Evolutionary conservation across 2,888 invertebrate species (phyloP), one percentile per base, ranked within the genome.

Genomic region (Noctua fimbriata): DNA sequence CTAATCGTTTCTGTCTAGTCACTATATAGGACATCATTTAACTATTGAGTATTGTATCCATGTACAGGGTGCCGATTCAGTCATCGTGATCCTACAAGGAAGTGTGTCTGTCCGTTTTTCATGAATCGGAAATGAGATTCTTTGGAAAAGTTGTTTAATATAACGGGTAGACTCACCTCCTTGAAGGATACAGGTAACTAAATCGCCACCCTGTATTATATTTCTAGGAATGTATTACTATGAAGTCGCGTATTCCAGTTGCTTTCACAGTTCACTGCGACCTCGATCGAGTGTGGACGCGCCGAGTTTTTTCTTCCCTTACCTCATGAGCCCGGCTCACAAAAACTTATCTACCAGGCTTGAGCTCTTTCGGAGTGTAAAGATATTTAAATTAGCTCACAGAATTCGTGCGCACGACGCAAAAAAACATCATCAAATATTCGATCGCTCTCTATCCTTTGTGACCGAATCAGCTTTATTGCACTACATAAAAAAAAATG

Each of bases 331-430:
- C 10, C 28, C 18, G 63, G 3, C 12, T 44, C 63, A 58, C n/a
- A 76, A 77, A 77, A 69, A 63, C 71, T 44, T 69, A 72, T 63
- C 21, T 49, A 41, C 55, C 32, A 24, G 41, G n/a, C 24, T 58
- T 47, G 14, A 28, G 49, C 58, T 76, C 44, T 36, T 81, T 44
- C 7, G 4, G 44, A 72, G 58, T 60, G 79, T 79, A 60, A 69
- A 60, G 12, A 69, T 79, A 80, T 79, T 80, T 79, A 47, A 73
- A 79, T 67, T 41, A n/a, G 66, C 58, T 60, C 58, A 72, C 21
- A 66, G 58, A 58, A 12, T 49, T 47, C 6, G 21, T 70, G 18
- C 3, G 41, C 44, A n/a, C 18, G 2, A 32, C 28, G 41, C 41
- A 47, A 36, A 47, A 70, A 44, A 41, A 52, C 21, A 21, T 44